Evolutionary conservation across 2,888 invertebrate species (phyloP), one percentile per base, ranked within the genome.

Genomic region (Lepidochrysops patricia): DNA sequence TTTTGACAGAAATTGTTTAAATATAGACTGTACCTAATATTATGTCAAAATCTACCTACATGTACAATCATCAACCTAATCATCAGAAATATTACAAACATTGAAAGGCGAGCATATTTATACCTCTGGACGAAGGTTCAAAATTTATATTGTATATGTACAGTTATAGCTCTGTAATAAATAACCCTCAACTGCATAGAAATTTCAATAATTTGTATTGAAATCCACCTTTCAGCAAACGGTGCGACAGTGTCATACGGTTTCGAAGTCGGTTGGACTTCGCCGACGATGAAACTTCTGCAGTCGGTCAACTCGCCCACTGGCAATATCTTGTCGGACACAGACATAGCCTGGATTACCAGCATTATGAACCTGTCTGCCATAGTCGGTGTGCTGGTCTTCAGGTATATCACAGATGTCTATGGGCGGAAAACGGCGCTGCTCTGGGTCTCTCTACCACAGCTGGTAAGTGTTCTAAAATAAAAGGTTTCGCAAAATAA

Each of bases 241-340:
- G 25, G 34, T 26, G 23, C 50, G 26, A 3, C 58, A 13, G n/a
- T 58, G 2, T 35, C 34, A n/a, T 50, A 58, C 34, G 58, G 58
- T n/a, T 26, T 58, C 13, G 58, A 58, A 34, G 12, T n/a, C 5
- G 58, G 58, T 26, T 58, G 58, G 50, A 58, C 26, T 26, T 58
- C 58, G 13, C 58, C 58, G 0, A 58, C 26, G 6, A 15, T 34
- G 0, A 35, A n/a, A 15, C 9, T 52, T 4, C 48, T 58, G 2
- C 49, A 50, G 25, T 35, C 58, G 4, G 50, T 50, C 2, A 7
- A 25, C n/a, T 58, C 58, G 12, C 58, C 58, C 12, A 58, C 58
- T 34, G 58, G 34, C 5, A 4, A 13, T 12, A 3, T 25, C 3
- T 19, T 52, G 1, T 50, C 58, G 4, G 34, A 50, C 26, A 48